These are phyloP conservation scores for Mimumesa dahlbomi DNA, from an alignment of 2,888 invertebrate genomes.

Conservation along the genomic window DNA sequence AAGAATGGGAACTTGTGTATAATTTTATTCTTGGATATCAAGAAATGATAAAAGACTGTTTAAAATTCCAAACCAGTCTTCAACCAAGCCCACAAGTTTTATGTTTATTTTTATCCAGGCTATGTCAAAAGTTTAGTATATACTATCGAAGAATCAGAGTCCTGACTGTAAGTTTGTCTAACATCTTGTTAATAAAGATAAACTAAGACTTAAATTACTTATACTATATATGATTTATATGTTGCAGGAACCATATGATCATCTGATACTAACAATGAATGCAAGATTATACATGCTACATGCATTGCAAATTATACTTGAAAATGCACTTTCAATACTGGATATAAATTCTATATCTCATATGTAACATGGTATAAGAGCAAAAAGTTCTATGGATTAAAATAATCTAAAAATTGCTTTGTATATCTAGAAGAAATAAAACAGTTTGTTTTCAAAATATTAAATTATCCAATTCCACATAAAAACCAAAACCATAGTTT, in stretches of 20 bases:
- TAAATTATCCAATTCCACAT: no score
- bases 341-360: constrained; percentile 86
- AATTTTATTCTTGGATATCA: constrained; percentile 86
- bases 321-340: constrained; percentile 84
- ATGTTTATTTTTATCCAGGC: constrained; percentile 84
- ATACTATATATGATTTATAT: neutral
- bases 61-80: constrained; percentile 81
- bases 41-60: constrained; percentile 82
- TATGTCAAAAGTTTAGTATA: constrained; percentile 86
- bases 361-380: constrained; percentile 82
- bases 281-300: constrained; percentile 87
- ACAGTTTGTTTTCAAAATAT: no score
- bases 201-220: neutral
- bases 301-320: constrained; percentile 84
- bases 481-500: no score
- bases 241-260: constrained; percentile 85
- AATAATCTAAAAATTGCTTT: neutral
- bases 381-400: constrained; percentile 2
- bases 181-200: constrained; percentile 8
- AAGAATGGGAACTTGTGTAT: constrained; percentile 89
- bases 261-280: constrained; percentile 85
- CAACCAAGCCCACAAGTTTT: constrained; percentile 85
- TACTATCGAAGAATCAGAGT: constrained; percentile 88
- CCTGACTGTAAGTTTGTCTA: constrained; percentile 83
- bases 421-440: no score